These are phyloP conservation scores for Drosophila lacertosa DNA, from an alignment of 1,140 invertebrate genomes.

Conservation along the genomic window DNA sequence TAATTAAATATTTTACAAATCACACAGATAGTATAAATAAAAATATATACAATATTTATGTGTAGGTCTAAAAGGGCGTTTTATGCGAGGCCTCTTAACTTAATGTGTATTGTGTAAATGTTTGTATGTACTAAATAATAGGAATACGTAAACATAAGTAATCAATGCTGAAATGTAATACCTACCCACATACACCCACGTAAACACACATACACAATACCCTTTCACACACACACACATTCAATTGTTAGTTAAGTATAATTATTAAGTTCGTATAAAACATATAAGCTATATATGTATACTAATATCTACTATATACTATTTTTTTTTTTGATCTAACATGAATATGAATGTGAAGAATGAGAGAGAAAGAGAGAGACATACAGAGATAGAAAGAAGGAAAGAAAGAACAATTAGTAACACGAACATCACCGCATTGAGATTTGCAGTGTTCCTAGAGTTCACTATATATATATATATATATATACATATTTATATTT, in stretches of 20 bases:
- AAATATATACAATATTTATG: not conserved
- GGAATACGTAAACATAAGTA: constrained; percentile 20
- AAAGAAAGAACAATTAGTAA: constrained; percentile 1
- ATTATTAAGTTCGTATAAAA: constrained; percentile 12
- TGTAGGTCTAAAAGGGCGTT: constrained; percentile 6
- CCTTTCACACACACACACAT: constrained; percentile 1
- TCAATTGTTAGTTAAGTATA: constrained; percentile 19
- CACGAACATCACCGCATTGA: constrained; percentile 31
- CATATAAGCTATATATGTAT: constrained; percentile 1
- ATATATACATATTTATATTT: constrained; percentile 3
- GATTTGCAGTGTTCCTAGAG: constrained; percentile 44
- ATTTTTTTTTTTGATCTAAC: constrained; percentile 9
- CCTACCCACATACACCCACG: constrained; percentile 7
- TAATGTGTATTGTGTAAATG: constrained; percentile 27
- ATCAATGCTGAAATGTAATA: constrained; percentile 33
- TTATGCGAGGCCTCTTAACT: constrained; percentile 17
- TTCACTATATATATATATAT: constrained; percentile 24
- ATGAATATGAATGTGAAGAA: constrained; percentile 35
- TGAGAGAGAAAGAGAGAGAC: not conserved
- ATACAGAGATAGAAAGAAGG: not conserved
- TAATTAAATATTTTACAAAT: constrained; percentile 11
- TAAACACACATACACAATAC: constrained; percentile 9
- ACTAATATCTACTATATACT: constrained; percentile 16
- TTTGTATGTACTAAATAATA: constrained; percentile 23
- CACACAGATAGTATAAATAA: constrained; percentile 3